Base-by-base conservation (phyloP, 1,140 invertebrate species). In the Drosophila nebulosa region DNA sequence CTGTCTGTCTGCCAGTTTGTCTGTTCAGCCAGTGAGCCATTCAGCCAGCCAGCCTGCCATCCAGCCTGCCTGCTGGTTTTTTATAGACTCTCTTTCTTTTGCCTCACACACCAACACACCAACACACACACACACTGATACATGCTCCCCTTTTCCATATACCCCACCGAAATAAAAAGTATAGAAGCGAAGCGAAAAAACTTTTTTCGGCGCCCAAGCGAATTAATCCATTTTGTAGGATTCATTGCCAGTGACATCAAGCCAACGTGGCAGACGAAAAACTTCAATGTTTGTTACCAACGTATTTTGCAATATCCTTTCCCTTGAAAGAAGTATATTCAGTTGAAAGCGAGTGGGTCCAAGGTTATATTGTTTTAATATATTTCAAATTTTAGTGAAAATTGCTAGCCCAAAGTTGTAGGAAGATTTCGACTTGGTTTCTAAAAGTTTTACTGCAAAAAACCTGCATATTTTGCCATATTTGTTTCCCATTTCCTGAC, bases 191-290 rank as follows among this genome's bases (percentile, higher is more conserved):
- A n/a, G 50, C 35, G 58, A 27, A 66, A 75, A 75, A 65, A n/a
- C n/a, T 50, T 74, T 64, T 78, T 64, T 78, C 74, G 52, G 67
- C 75, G 79, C 72, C 79, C 79, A 76, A 76, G 80, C 76, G 79
- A 84, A 84, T 84, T 84, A 84, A 84, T 84, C 79, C 79, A 76
- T 84, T 46, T 84, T 84, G 76, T 84, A 84, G 79, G 79, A 84
- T 79, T 79, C 79, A 79, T 79, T 79, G 72, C 51, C 79, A 70
- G 68, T 79, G 75, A 84, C 79, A 84, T 74, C 26, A 69, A 74
- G 52, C 70, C 56, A 46, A 21, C 39, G 53, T 63, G 32, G 12
- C 61, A 56, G 32, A 58, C 21, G 30, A 51, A 32, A 52, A 12
- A 46, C 39, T 42, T 42, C 16, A 18, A 42, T 42, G 16, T 42